These are phyloP conservation scores for Drosophila albomicans DNA, from an alignment of 1,140 invertebrate species.

Conservation along the genomic window DNA sequence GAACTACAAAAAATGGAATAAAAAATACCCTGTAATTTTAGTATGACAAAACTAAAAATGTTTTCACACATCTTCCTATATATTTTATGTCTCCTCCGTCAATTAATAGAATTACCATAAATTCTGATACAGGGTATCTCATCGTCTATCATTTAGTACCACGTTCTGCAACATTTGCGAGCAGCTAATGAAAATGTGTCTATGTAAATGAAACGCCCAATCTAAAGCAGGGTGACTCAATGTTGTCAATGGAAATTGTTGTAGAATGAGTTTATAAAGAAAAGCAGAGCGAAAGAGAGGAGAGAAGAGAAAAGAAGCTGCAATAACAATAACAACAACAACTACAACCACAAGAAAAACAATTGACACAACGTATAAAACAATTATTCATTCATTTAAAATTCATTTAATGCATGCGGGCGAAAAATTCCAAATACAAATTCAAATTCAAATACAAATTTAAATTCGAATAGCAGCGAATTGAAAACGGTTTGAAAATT, in stretches of 20 bases:
- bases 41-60: no score
- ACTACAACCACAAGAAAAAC: slow-evolving; percentile 13
- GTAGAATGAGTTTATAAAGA: not conserved
- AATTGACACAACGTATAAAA: slow-evolving; percentile 29
- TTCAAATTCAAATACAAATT: slow-evolving; percentile 43
- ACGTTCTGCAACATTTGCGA: not conserved
- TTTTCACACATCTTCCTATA: no score
- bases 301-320: not conserved
- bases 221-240: slow-evolving; percentile 3
- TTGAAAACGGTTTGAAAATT: slow-evolving; percentile 40
- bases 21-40: no score
- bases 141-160: not conserved
- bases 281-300: not conserved
- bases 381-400: slow-evolving; percentile 54
- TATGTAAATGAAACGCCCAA: slow-evolving; percentile 29
- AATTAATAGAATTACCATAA: no score
- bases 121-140: not conserved
- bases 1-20: no score
- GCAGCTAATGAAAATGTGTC: slow-evolving; percentile 30
- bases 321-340: slow-evolving; percentile 9
- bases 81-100: no score
- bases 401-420: slow-evolving; percentile 64
- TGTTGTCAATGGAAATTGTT: slow-evolving; percentile 20
- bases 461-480: slow-evolving; percentile 25
- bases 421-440: slow-evolving; percentile 21